Percentiles rank a stretch among this genome's conserved stretches.
These are phyloP conservation scores for Sapayoa aenigma DNA, from an alignment of 2,113 vertebrate genomes.

Conservation along the genomic window DNA sequence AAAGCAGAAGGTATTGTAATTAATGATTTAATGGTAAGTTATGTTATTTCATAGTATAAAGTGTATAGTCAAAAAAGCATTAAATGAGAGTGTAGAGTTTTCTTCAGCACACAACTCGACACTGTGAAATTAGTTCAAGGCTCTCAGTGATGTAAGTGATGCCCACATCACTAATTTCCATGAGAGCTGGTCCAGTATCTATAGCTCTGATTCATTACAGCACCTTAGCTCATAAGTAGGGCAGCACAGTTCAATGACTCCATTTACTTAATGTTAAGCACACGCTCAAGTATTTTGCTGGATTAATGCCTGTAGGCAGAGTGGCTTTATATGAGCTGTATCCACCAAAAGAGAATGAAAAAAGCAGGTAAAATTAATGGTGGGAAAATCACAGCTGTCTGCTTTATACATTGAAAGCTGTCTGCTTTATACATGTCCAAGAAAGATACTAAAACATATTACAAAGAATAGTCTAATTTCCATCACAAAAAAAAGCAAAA, in stretches of 20 bases:
- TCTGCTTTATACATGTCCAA: neutral
- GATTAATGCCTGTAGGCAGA: neutral
- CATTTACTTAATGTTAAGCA: neutral
- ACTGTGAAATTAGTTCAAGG: neutral
- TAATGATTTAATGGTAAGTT: neutral
- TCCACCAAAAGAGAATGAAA: neutral
- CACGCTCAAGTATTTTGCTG: neutral
- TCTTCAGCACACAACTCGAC: neutral
- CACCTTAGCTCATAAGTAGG: neutral
- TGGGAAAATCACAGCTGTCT: neutral
- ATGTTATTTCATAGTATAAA: neutral
- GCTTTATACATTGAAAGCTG: neutral
- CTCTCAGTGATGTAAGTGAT: neutral
- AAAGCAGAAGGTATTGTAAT: neutral
- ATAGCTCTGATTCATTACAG: neutral
- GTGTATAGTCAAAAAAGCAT: neutral
- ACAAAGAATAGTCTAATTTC: neutral
- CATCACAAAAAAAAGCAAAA: neutral
- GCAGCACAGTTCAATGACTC: neutral
- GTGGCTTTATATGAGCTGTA: neutral
- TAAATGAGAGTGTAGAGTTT: neutral
- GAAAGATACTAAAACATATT: neutral
- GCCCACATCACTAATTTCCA: neutral
- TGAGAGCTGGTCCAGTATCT: neutral
- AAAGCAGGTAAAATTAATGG: neutral